phyloP scores from a whole-genome alignment of 2,888 invertebrate species.

The Gasteruption jaculator region DNA sequence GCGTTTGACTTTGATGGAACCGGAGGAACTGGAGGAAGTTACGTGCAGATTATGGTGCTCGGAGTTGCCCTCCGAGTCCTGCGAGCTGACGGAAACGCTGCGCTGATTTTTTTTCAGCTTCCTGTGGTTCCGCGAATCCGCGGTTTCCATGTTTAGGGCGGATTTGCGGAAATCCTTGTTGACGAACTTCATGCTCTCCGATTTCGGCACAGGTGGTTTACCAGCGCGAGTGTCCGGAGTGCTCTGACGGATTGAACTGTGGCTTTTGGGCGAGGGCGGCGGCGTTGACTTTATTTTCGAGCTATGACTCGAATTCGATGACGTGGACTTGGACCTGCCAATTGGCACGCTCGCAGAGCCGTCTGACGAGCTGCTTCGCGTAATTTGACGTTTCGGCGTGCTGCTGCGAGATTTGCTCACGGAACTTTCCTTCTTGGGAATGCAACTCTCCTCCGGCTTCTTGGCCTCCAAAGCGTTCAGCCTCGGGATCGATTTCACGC shows the following conservation, averaged over 20 bases:
- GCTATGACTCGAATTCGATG: conserved; percentile 39
- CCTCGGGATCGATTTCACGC: conserved; percentile 26
- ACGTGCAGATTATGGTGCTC: conserved; percentile 23
- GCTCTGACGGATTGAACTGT: conserved; percentile 30
- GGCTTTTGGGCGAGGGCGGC: conserved; percentile 25
- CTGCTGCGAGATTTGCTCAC: conserved; percentile 28
- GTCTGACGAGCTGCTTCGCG: conserved; percentile 39
- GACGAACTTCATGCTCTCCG: conserved; percentile 51
- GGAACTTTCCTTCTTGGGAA: conserved; percentile 22
- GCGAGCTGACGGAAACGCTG: conserved; percentile 53
- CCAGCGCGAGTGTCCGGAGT: conserved; percentile 33
- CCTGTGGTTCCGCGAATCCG: conserved; percentile 37
- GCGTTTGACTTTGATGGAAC: conserved; percentile 22
- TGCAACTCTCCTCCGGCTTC: conserved; percentile 21
- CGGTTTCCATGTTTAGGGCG: conserved; percentile 62
- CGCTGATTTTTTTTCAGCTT: conserved; percentile 38
- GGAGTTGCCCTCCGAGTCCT: conserved; percentile 37
- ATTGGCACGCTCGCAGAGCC: conserved; percentile 42
- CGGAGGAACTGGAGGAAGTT: conserved; percentile 27
- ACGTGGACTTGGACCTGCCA: conserved; percentile 44
- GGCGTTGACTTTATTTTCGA: conserved; percentile 39
- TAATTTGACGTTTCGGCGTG: conserved; percentile 39
- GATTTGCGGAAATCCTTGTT: conserved; percentile 76
- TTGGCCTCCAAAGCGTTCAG: conserved; percentile 26
- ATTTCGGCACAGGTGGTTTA: conserved; percentile 54